Conservation (phyloP, 2,113 vertebrate species). For the Tragulus kanchil region DNA sequence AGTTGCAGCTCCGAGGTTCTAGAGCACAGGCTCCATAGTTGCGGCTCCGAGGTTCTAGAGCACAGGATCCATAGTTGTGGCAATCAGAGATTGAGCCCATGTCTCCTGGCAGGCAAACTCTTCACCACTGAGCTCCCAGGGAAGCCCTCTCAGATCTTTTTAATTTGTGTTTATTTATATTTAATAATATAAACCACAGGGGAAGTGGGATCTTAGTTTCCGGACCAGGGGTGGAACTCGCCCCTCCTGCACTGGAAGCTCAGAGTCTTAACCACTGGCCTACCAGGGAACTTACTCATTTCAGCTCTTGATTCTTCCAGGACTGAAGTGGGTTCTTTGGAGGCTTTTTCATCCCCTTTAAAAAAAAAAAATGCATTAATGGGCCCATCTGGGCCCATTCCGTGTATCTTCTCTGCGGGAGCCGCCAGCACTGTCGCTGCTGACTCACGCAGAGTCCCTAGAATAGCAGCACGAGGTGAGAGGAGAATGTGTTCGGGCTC, state of each 20-base stretch:
- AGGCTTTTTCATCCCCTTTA: neutral
- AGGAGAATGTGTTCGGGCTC: conserved; percentile 50
- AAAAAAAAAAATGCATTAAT: conserved; percentile 29
- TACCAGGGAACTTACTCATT: neutral
- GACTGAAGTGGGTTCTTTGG: neutral
- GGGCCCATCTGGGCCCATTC: conserved; percentile 29
- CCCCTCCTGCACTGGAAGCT: neutral
- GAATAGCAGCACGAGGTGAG: conserved; percentile 72
- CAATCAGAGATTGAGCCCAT: too few relatives aligned
- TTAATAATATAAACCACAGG: too few relatives aligned
- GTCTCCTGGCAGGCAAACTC: too few relatives aligned
- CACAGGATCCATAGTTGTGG: too few relatives aligned
- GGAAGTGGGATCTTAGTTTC: neutral
- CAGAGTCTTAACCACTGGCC: neutral
- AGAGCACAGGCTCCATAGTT: too few relatives aligned
- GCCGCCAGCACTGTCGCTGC: neutral
- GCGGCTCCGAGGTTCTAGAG: too few relatives aligned
- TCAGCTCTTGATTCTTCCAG: neutral
- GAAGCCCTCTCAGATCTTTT: too few relatives aligned
- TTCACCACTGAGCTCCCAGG: too few relatives aligned
- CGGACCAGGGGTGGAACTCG: neutral
- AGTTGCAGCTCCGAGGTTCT: too few relatives aligned
- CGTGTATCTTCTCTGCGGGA: conserved; percentile 45
- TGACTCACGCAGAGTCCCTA: conserved; percentile 72
- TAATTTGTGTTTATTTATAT: too few relatives aligned